Percentiles rank a stretch among this genome's conserved stretches.
Evolutionary conservation across 2,888 invertebrate species (phyloP).

Genomic region (Erynnis tages): DNA sequence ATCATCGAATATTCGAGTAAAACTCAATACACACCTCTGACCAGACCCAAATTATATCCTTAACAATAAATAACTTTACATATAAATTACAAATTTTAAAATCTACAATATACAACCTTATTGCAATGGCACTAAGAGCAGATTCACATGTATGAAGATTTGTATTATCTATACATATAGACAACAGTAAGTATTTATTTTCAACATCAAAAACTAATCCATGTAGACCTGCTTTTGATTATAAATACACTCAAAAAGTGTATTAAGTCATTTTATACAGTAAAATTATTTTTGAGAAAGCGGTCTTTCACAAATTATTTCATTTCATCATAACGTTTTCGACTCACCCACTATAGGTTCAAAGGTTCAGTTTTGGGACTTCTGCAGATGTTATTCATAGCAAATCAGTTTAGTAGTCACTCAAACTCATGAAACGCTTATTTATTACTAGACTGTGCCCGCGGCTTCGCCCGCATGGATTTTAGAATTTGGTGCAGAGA

Average conservation of each 20-base stretch:
- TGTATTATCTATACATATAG: not conserved
- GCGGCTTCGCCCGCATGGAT: no score
- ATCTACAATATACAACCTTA: conserved; percentile 27
- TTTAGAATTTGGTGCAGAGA: no score
- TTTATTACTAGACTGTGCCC: no score
- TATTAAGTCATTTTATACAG: no score
- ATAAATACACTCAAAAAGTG: conserved; percentile 12
- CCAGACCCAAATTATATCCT: conserved; percentile 26
- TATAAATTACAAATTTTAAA: conserved; percentile 37
- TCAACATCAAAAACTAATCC: not conserved
- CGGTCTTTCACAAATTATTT: no score
- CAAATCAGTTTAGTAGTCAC: no score
- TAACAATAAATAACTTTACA: conserved; percentile 39
- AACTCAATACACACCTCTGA: conserved; percentile 21
- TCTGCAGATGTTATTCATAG: no score
- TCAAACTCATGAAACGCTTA: no score
- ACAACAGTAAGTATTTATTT: not conserved
- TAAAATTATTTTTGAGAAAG: no score
- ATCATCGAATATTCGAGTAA: conserved; percentile 6
- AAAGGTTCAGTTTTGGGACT: no score
- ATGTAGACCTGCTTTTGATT: conserved; percentile 3
- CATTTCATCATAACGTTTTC: no score
- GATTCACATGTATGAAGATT: conserved; percentile 3
- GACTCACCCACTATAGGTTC: no score
- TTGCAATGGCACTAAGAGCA: conserved; percentile 26